Percentiles rank a stretch among this genome's conserved stretches.
These are phyloP conservation scores for Zaprionus gabonicus DNA, from an alignment of 1,140 invertebrate genomes.

Conservation along the genomic window DNA sequence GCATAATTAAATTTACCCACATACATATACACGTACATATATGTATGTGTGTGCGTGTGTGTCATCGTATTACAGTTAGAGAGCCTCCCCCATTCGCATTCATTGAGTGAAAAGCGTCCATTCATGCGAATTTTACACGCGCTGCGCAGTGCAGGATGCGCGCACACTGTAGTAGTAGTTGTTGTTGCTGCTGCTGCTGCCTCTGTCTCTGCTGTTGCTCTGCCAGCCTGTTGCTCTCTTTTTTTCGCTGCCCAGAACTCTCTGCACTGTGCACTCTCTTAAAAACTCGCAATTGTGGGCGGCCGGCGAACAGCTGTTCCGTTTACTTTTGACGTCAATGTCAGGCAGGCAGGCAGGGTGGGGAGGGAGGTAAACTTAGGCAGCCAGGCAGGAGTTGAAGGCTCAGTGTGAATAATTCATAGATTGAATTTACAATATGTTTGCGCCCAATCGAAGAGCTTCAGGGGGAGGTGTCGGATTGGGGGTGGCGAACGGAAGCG, in stretches of 20 bases:
- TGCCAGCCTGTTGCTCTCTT: conserved; percentile 28
- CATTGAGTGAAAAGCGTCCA: conserved; percentile 63
- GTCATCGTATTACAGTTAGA: conserved; percentile 53
- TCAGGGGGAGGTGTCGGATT: too few species aligned
- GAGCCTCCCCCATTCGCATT: conserved; percentile 52
- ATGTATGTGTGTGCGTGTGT: conserved; percentile 12
- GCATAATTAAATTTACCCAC: conserved; percentile 77
- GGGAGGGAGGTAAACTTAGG: neutral
- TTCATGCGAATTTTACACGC: conserved; percentile 78
- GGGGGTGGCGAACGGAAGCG: conserved; percentile 11
- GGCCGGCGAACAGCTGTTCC: conserved; percentile 64
- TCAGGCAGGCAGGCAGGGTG: conserved; percentile 43
- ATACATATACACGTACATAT: conserved; percentile 11
- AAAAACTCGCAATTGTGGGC: conserved; percentile 54
- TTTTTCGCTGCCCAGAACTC: neutral
- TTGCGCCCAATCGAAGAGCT: conserved; percentile 5
- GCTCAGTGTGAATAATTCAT: conserved; percentile 72
- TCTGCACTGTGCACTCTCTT: conserved; percentile 44
- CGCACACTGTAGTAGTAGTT: conserved; percentile 27
- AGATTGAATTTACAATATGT: conserved; percentile 67
- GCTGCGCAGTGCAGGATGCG: conserved; percentile 80
- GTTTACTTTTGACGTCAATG: conserved; percentile 77
- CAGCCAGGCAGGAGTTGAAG: conserved; percentile 45
- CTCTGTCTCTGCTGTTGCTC: conserved; percentile 8
- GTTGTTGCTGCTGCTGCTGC: conserved; percentile 16